Conservation (phyloP, 2,888 invertebrate species). For the Brachynemurus nebulosus region DNA sequence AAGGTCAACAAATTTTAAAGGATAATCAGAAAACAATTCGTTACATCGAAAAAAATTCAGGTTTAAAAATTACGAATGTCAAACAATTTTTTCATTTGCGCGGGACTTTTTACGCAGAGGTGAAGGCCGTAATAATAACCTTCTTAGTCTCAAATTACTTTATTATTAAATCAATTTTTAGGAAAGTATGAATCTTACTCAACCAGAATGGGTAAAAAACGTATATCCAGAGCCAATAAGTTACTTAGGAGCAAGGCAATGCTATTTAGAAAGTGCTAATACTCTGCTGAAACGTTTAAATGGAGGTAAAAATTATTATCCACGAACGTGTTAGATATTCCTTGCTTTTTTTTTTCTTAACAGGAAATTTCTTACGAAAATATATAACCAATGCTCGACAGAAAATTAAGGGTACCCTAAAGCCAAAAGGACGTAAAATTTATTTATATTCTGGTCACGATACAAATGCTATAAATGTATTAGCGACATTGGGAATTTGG, state of each 20-base stretch:
- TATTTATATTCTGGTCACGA: constrained; percentile 41
- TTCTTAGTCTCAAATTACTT: no score
- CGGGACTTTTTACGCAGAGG: constrained; percentile 28
- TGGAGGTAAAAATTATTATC: constrained; percentile 30
- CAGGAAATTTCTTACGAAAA: constrained; percentile 25
- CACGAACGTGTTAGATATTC: constrained; percentile 17
- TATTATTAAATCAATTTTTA: no score
- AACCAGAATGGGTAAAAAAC: constrained; percentile 32
- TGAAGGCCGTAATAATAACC: no score
- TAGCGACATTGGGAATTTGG: constrained; percentile 35
- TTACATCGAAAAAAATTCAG: constrained; percentile 23
- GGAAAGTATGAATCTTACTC: constrained; percentile 24
- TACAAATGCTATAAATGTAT: constrained; percentile 37
- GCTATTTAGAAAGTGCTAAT: constrained; percentile 30
- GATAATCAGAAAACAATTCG: constrained; percentile 20
- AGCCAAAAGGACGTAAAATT: constrained; percentile 26
- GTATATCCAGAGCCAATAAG: constrained; percentile 28
- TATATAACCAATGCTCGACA: constrained; percentile 27
- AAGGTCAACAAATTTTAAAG: constrained; percentile 20
- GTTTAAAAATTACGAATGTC: constrained; percentile 21
- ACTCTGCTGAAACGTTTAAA: constrained; percentile 28
- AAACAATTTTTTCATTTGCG: constrained; percentile 24
- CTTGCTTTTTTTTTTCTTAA: no score
- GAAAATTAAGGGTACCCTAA: constrained; percentile 19
- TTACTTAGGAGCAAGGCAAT: constrained; percentile 28